Conservation (phyloP, 1,140 invertebrate species). For the Geopemphigus sp. region DNA sequence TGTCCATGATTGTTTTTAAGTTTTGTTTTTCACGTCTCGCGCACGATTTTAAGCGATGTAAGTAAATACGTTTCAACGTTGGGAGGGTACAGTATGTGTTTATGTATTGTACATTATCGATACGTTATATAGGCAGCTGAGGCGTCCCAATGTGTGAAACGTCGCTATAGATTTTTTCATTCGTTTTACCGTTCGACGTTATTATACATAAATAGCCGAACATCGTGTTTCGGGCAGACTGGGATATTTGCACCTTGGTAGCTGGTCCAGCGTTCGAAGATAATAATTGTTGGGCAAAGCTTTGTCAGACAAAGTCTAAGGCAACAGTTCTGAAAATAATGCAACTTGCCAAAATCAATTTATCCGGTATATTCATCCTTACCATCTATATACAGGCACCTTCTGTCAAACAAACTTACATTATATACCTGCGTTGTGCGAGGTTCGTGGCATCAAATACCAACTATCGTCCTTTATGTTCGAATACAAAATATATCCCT, state of each 20-base stretch:
- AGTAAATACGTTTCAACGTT: no score
- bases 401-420: not conserved
- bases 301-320: not conserved
- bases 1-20: no score
- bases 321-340: not conserved
- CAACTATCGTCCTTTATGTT: not conserved
- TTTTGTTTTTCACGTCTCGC: no score
- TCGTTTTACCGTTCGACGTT: no score
- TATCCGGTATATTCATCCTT: not conserved
- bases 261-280: not conserved
- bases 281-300: not conserved
- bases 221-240: not conserved
- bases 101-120: no score
- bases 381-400: not conserved
- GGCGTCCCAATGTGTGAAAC: no score
- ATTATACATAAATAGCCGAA: no score
- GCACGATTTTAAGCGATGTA: no score
- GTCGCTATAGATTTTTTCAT: no score
- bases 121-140: no score
- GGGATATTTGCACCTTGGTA: no score
- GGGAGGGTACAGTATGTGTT: no score
- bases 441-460: not conserved
- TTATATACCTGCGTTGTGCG: not conserved
- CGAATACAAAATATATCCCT: not conserved
- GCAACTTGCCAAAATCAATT: constrained; percentile 5